phyloP scores from a whole-genome alignment of 2,113 vertebrate genomes.

The Camelus dromedarius region DNA sequence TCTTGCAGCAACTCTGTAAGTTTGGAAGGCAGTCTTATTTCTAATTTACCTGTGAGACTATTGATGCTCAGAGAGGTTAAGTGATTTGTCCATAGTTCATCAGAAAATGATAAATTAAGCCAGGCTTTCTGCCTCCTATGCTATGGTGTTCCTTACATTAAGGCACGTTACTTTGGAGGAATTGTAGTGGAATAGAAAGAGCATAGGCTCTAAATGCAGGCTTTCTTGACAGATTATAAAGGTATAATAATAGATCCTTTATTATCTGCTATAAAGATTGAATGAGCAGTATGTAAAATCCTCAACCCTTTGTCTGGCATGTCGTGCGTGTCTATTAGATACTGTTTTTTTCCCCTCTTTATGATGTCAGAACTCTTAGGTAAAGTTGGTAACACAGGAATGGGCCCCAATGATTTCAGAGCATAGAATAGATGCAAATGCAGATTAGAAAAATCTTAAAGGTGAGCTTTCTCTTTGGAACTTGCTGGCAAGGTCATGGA shows the following conservation, averaged over 20 bases:
- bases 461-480: slow-evolving; percentile 7
- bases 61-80: slow-evolving; percentile 11
- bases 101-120: slow-evolving; percentile 5
- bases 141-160: background rate
- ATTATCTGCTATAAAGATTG: background rate
- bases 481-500: background rate
- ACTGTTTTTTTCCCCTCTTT: background rate
- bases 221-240: background rate
- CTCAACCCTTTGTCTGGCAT: background rate
- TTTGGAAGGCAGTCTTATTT: slow-evolving; percentile 42
- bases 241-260: background rate
- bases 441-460: background rate
- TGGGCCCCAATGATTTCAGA: background rate
- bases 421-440: background rate
- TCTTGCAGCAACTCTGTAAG: background rate
- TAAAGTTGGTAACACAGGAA: background rate
- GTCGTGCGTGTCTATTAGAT: background rate
- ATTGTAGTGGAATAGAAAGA: background rate
- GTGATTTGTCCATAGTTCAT: background rate
- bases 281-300: background rate
- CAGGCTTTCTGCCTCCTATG: slow-evolving; percentile 4
- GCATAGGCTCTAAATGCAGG: background rate
- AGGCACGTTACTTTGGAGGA: background rate
- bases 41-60: slow-evolving; percentile 36
- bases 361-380: background rate